A percentile compares a stretch with the other conserved stretches of the same genome.
These are phyloP conservation scores for Manduca sexta DNA, from an alignment of 1,140 invertebrate species.

Conservation along the genomic window DNA sequence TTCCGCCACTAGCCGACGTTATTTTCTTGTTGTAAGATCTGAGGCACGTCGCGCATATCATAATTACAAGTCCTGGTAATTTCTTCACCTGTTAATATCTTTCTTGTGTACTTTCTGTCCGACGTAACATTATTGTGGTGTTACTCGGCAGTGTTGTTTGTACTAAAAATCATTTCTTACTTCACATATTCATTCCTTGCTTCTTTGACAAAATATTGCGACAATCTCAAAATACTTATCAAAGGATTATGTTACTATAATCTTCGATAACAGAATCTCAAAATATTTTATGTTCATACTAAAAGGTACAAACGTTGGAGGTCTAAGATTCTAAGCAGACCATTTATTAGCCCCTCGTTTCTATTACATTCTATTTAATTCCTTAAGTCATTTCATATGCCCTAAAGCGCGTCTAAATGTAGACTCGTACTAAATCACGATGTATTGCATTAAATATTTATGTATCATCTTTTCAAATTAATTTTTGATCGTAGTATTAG, in stretches of 20 bases:
- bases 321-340: conserved; percentile 30
- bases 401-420: conserved; percentile 23
- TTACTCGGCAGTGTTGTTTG: conserved; percentile 2
- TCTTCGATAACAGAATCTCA: no score
- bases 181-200: no score
- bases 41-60: conserved; percentile 21
- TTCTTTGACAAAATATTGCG: no score
- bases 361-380: conserved; percentile 39
- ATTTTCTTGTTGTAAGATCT: conserved; percentile 14
- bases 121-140: neutral
- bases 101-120: conserved; percentile 7
- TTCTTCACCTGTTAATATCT: conserved; percentile 12
- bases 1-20: conserved; percentile 23
- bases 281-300: no score
- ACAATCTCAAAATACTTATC: no score
- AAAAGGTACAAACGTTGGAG: conserved; percentile 18
- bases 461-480: no score
- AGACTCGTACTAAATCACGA: conserved; percentile 10
- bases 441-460: no score
- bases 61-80: conserved; percentile 18
- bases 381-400: conserved; percentile 21
- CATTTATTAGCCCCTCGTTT: conserved; percentile 34
- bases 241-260: no score
- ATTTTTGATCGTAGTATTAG: no score
- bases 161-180: neutral